Evolutionary conservation across 2,888 invertebrate species (phyloP).

Genomic region (Ceriagrion tenellum): DNA sequence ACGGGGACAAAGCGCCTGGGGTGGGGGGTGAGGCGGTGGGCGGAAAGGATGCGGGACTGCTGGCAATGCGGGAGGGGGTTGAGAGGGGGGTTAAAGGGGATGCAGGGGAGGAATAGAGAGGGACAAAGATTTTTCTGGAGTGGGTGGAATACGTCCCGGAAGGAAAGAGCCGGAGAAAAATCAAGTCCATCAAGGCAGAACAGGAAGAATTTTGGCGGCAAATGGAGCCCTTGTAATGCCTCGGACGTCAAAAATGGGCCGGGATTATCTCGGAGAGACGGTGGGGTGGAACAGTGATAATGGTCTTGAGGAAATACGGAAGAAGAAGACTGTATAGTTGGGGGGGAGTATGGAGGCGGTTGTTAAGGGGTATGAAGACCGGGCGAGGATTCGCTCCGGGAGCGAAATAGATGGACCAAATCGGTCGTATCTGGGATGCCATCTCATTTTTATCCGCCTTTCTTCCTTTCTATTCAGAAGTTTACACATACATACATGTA

Average conservation of each 20-base stretch:
- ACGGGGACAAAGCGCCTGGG: slow-evolving; percentile 8
- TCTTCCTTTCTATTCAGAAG: neutral
- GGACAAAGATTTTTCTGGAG: neutral
- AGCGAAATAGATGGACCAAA: neutral
- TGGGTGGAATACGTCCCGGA: neutral
- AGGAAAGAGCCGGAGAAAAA: slow-evolving; percentile 28
- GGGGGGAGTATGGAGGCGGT: neutral
- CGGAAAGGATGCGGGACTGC: neutral
- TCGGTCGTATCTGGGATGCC: neutral
- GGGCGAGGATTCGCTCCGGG: neutral
- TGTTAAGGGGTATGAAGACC: neutral
- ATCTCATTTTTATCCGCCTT: neutral
- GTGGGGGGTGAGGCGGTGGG: neutral
- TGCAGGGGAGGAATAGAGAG: neutral
- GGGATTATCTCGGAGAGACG: neutral
- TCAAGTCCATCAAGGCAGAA: slow-evolving; percentile 2
- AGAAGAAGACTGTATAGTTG: neutral
- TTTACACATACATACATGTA: too few species aligned
- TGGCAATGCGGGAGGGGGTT: too few species aligned
- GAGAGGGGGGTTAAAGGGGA: too few species aligned
- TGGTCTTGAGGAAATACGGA: slow-evolving; percentile 13
- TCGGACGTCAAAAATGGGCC: slow-evolving; percentile 49
- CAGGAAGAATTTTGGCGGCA: slow-evolving; percentile 56
- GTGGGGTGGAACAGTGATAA: neutral
- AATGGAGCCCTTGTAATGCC: slow-evolving; percentile 44